Evolutionary conservation across 1,140 invertebrate species (phyloP).

Genomic region (Temnothorax nylanderi): DNA sequence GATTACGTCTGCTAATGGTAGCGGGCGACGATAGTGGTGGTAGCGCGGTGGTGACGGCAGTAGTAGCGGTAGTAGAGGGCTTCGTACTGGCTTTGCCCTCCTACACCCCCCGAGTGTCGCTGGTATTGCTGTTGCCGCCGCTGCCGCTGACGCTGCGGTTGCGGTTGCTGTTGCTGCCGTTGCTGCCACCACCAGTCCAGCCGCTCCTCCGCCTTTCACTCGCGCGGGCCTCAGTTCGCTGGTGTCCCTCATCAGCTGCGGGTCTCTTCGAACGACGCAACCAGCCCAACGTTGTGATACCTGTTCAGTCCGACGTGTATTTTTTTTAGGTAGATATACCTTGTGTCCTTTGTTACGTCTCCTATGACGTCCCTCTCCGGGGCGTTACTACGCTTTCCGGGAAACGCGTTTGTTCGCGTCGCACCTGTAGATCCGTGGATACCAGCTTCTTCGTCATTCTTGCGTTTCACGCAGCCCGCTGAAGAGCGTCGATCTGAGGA

Average conservation of each 20-base stretch:
- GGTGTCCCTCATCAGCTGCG: conserved; percentile 78
- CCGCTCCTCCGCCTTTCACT: conserved; percentile 79
- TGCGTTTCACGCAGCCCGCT: conserved; percentile 13
- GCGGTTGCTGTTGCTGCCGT: conserved; percentile 5
- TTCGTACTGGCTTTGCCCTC: conserved; percentile 22
- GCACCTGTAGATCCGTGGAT: background rate
- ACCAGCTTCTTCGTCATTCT: background rate
- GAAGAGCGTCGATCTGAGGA: background rate
- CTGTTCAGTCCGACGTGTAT: background rate
- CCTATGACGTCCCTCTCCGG: background rate
- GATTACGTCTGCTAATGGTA: background rate
- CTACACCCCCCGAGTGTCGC: background rate
- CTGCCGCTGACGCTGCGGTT: background rate
- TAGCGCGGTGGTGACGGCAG: background rate
- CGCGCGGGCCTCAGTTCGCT: conserved; percentile 77
- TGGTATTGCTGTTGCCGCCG: conserved; percentile 3
- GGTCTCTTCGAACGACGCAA: conserved; percentile 46
- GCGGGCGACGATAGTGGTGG: background rate
- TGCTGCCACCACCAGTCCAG: conserved; percentile 1
- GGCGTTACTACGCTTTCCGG: background rate
- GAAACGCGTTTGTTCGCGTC: background rate
- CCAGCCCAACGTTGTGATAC: background rate
- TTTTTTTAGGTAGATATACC: background rate
- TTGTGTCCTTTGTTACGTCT: background rate
- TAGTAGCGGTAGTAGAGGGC: conserved; percentile 30